phyloP scores from a whole-genome alignment of 2,888 invertebrate genomes.

The Trissoscelio sp. region DNA sequence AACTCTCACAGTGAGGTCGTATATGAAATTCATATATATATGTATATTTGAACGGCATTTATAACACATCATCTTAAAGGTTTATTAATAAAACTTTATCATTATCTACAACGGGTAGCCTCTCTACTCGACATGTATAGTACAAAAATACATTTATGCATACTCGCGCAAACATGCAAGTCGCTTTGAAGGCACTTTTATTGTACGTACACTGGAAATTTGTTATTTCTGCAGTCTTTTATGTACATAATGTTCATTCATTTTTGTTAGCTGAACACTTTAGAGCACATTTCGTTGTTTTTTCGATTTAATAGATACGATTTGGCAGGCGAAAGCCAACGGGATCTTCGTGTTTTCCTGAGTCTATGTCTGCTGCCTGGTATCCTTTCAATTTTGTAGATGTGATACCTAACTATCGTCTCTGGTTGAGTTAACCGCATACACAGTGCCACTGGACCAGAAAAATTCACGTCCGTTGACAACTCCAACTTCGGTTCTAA shows the following conservation, averaged over 20 bases:
- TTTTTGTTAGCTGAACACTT: constrained; percentile 77
- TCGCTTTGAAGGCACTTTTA: constrained; percentile 57
- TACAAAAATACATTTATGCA: constrained; percentile 75
- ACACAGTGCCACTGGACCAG: constrained; percentile 89
- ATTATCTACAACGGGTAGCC: constrained; percentile 69
- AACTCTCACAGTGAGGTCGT: constrained; percentile 9
- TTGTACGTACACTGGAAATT: constrained; percentile 39
- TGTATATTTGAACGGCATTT: constrained; percentile 29
- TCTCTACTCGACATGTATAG: constrained; percentile 69
- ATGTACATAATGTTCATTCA: constrained; percentile 37
- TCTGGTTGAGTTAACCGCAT: constrained; percentile 90
- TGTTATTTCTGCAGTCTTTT: constrained; percentile 41
- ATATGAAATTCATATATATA: constrained; percentile 39
- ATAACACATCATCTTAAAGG: constrained; percentile 60
- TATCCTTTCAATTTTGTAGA: constrained; percentile 88
- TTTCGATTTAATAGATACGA: constrained; percentile 91
- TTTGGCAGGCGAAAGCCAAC: constrained; percentile 86
- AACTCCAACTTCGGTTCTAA: constrained; percentile 89
- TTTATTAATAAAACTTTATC: constrained; percentile 68
- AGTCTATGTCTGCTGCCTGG: constrained; percentile 86
- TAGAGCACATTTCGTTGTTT: constrained; percentile 90
- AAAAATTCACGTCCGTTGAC: constrained; percentile 91
- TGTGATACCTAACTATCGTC: constrained; percentile 86
- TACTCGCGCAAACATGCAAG: constrained; percentile 46
- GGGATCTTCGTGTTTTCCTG: constrained; percentile 85